Base-by-base conservation (phyloP, 2,888 invertebrate species). In the Megamerina dolium region DNA sequence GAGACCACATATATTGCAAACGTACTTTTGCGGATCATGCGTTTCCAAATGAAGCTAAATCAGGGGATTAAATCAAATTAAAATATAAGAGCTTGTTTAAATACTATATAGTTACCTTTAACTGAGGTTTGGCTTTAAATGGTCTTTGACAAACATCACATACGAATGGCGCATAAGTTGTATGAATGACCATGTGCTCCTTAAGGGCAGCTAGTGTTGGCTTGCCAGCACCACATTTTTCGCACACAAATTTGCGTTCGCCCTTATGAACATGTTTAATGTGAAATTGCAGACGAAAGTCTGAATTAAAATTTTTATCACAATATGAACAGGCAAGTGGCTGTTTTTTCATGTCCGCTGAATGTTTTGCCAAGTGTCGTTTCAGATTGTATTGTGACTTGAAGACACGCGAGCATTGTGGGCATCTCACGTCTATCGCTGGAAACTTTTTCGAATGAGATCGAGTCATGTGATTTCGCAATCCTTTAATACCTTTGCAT, bases 151-250 rank as follows among this genome's bases (percentile, higher is more conserved):
- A 70, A 23, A 66, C 19, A 2, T 45, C 41, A 13, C 45, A 47
- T 13, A 40, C 40, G 27, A 37, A 34, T 1, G 73, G 74, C 2
- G 68, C 64, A 5, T 69, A 70, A 6, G 73, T 72, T 16, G 71
- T 70, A 48, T 75, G 75, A 13, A 66, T 70, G 1, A 73, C 60
- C 48, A 72, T 64, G 46, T 75, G 75, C 45, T 72, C 73, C 48
- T 73, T 73, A 2, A 75, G 56, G 3, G 73, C 70, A 9, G 71
- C 70, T 42, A 68, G 66, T 5, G 73, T 72, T 3, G 68, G 67
- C 36, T 73, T 73, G 10, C 70, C 66, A 37, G 70, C 65, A 0
- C 73, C 73, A 52, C 75, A 75, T 40, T 72, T 67, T 47, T 74
- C 73, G 45, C 75, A 75, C 16, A 73, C 70, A 46, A 72, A 74